A percentile compares a stretch with the other conserved stretches of the same genome.
These are phyloP conservation scores for Luehdorfia chinensis DNA, from an alignment of 1,140 invertebrate genomes.

Conservation along the genomic window DNA sequence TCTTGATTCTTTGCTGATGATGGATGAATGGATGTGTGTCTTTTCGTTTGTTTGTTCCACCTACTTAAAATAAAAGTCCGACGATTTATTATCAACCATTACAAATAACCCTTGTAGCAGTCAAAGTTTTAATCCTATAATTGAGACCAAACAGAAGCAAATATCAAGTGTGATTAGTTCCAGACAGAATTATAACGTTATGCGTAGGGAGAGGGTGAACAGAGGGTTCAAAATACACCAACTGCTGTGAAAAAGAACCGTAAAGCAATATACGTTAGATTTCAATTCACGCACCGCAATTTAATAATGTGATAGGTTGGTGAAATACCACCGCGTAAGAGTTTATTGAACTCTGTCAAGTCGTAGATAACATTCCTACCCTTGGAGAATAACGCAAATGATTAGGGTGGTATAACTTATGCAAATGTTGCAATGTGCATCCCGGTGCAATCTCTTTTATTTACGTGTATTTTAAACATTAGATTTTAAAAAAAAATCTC, in stretches of 20 bases:
- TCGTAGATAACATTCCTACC: conserved; percentile 17
- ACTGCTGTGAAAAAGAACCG: conserved; percentile 18
- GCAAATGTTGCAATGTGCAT: no score
- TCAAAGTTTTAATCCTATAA: conserved; percentile 36
- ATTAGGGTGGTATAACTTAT: conserved; percentile 7
- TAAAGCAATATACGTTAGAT: conserved; percentile 11
- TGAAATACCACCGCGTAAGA: conserved; percentile 32
- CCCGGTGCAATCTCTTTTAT: no score
- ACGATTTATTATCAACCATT: no score
- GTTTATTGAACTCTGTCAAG: conserved; percentile 39
- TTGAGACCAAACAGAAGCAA: conserved; percentile 38
- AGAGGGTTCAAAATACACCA: conserved; percentile 25
- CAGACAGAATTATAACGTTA: conserved; percentile 51
- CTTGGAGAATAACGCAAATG: conserved; percentile 10
- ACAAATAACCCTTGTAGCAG: background rate
- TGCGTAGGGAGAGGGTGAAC: conserved; percentile 39
- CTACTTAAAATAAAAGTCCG: no score
- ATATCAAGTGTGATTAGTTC: conserved; percentile 59
- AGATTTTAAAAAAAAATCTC: no score
- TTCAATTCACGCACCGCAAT: conserved; percentile 1
- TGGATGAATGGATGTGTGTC: no score
- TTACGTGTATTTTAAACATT: no score
- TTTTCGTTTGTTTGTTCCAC: no score
- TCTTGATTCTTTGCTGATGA: no score
- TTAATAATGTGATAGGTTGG: conserved; percentile 21